phyloP scores from a whole-genome alignment of 2,888 invertebrate species.

The Eupithecia exiguata region DNA sequence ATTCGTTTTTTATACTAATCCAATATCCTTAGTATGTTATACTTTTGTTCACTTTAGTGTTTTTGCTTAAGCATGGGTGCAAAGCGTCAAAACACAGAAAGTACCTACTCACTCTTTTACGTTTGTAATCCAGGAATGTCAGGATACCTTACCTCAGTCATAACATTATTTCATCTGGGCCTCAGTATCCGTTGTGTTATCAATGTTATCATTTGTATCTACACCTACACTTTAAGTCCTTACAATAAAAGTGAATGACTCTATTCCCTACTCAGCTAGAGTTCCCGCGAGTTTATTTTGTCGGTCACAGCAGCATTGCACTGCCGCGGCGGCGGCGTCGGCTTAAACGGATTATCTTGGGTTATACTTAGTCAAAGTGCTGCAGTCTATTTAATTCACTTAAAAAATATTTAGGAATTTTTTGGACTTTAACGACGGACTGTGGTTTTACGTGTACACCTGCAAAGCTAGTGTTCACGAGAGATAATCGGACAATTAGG shows the following conservation, averaged over 20 bases:
- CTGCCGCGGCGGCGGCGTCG: background rate
- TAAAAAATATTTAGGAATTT: background rate
- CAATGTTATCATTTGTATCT: background rate
- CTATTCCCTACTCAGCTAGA: background rate
- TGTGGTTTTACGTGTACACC: background rate
- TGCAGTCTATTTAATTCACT: background rate
- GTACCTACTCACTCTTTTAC: no score
- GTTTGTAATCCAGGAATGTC: no score
- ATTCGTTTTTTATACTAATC: background rate
- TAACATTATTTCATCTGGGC: no score
- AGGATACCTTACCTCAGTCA: no score
- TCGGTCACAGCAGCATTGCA: background rate
- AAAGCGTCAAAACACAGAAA: no score
- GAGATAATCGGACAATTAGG: no score
- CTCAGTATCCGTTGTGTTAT: background rate
- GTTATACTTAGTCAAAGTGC: background rate
- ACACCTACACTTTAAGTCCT: background rate
- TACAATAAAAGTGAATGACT: background rate
- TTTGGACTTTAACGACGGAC: background rate
- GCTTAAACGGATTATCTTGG: background rate
- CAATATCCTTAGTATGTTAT: no score
- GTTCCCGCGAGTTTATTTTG: background rate
- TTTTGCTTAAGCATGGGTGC: background rate
- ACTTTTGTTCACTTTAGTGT: background rate
- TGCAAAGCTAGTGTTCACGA: no score